A percentile compares a stretch with the other conserved stretches of the same genome.
Evolutionary conservation across 2,797 vertebrate genomes (phyloP).

Genomic region (Agapornis canus): DNA sequence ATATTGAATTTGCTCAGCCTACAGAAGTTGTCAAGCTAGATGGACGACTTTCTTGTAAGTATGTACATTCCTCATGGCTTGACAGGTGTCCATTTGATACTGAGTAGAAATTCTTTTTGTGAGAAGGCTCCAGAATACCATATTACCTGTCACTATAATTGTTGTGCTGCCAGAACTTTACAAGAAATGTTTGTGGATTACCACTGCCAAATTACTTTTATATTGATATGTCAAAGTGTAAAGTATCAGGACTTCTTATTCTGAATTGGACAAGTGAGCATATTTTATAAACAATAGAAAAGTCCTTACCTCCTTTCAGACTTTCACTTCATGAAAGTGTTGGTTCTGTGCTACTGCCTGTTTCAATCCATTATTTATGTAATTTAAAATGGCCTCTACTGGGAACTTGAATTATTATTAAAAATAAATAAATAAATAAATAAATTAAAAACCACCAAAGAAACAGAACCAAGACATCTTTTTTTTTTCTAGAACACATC

Average conservation of each 20-base stretch:
- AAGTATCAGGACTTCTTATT: neutral
- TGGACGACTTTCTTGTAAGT: conserved; percentile 44
- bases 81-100: conserved; percentile 67
- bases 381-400: neutral
- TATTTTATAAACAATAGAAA: neutral
- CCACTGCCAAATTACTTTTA: conserved; percentile 9
- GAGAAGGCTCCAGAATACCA: neutral
- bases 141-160: conserved; percentile 4
- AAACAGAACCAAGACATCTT: neutral
- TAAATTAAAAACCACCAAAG: too few relatives aligned
- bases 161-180: neutral
- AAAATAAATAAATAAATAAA: neutral
- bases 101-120: conserved; percentile 10
- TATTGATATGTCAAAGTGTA: neutral
- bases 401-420: neutral
- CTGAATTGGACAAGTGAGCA: neutral
- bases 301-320: neutral
- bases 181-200: neutral
- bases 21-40: conserved; percentile 56
- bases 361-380: neutral
- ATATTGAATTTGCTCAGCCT: conserved; percentile 67
- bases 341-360: neutral
- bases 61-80: conserved; percentile 52
- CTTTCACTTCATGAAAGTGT: neutral
- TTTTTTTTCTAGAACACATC: neutral